phyloP scores from a whole-genome alignment of 2,797 vertebrate genomes.

The Salarias fasciatus region DNA sequence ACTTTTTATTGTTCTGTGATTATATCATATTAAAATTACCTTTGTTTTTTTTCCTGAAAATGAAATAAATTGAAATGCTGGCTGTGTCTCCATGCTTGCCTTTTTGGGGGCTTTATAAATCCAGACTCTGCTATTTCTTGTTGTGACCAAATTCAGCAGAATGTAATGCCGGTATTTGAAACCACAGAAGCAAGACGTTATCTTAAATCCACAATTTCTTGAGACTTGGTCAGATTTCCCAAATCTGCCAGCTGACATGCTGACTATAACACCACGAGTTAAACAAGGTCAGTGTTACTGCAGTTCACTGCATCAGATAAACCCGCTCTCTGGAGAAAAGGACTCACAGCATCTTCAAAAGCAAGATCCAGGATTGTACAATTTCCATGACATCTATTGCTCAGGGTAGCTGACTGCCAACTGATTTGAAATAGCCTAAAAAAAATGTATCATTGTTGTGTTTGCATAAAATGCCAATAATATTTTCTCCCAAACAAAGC shows the following conservation, averaged over 20 bases:
- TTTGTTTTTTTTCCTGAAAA: neutral
- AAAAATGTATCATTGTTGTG: no score
- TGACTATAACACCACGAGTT: conserved; percentile 8
- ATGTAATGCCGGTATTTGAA: conserved; percentile 5
- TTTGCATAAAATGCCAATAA: no score
- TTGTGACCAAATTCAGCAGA: conserved; percentile 9
- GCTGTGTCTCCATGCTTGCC: neutral
- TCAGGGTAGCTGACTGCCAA: neutral
- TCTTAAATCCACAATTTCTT: neutral
- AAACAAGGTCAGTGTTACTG: conserved; percentile 14
- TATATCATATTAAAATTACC: neutral
- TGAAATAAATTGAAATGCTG: neutral
- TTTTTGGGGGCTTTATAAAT: conserved; percentile 6
- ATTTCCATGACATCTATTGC: neutral
- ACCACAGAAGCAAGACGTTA: neutral
- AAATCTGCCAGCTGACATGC: conserved; percentile 10
- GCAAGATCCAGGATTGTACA: conserved; percentile 11
- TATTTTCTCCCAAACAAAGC: neutral
- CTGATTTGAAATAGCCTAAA: neutral
- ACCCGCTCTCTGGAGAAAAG: neutral
- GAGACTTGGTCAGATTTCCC: conserved; percentile 10
- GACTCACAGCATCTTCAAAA: neutral
- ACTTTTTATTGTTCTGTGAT: no score
- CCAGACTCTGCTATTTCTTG: conserved; percentile 4
- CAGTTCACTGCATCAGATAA: conserved; percentile 2